A percentile compares a stretch with the other conserved stretches of the same genome.
Conservation (phyloP, 2,888 invertebrate species). For the Tipula unca region DNA sequence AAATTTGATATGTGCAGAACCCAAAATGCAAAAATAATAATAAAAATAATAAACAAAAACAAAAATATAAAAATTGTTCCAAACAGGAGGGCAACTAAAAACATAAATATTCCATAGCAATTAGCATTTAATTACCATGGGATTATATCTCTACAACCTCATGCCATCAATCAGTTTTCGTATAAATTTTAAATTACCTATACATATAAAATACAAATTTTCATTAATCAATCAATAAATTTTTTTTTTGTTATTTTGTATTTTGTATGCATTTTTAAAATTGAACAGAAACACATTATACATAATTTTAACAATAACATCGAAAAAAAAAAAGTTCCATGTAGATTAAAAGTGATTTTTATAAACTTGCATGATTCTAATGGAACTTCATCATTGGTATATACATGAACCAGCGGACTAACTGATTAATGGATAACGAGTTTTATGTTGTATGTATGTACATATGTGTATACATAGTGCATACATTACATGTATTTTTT, state of each 20-base stretch:
- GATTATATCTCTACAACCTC: neutral
- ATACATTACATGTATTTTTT: no score
- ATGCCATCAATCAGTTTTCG: neutral
- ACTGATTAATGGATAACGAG: neutral
- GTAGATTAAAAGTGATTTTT: slow-evolving; percentile 8
- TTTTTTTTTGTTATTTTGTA: no score
- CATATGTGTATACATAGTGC: no score
- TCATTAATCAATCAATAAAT: neutral
- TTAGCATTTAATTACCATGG: neutral
- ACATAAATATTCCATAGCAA: neutral
- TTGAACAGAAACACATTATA: no score
- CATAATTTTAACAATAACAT: neutral
- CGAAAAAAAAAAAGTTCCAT: neutral
- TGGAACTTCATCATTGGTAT: neutral
- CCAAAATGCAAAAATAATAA: neutral
- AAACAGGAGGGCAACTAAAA: neutral
- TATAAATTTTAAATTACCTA: neutral
- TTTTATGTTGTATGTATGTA: neutral
- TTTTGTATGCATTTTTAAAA: neutral
- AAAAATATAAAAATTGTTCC: neutral
- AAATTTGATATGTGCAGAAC: neutral
- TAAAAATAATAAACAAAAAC: no score
- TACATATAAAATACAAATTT: neutral
- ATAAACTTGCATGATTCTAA: neutral
- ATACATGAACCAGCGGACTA: neutral